phyloP scores from a whole-genome alignment of 2,113 vertebrate genomes.

The Megalops atlanticus region DNA sequence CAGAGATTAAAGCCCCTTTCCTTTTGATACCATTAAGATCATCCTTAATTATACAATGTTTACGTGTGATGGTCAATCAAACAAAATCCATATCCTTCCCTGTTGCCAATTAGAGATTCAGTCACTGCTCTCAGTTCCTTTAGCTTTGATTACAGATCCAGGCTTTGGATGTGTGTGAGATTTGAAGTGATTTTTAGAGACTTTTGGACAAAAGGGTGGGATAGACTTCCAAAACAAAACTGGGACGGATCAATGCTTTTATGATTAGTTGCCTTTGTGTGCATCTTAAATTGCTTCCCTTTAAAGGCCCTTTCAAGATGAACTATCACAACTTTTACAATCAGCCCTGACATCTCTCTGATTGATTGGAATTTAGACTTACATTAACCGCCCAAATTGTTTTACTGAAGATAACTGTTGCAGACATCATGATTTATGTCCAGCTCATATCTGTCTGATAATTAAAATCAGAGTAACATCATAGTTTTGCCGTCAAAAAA shows the following conservation, averaged over 20 bases:
- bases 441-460: no score
- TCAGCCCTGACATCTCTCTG: slow-evolving; percentile 48
- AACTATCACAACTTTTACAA: slow-evolving; percentile 36
- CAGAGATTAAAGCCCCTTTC: not conserved
- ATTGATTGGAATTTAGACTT: slow-evolving; percentile 35
- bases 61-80: slow-evolving; percentile 11
- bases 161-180: not conserved
- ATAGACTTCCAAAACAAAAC: slow-evolving; percentile 22
- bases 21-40: slow-evolving; percentile 7
- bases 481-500: no score
- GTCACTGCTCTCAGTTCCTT: not conserved
- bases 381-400: slow-evolving; percentile 18
- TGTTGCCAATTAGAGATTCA: not conserved
- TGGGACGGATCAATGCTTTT: slow-evolving; percentile 14
- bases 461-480: no score
- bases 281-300: slow-evolving; percentile 39
- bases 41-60: not conserved
- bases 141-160: slow-evolving; percentile 9
- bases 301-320: slow-evolving; percentile 38
- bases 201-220: slow-evolving; percentile 4
- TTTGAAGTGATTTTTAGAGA: slow-evolving; percentile 3
- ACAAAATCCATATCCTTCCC: not conserved
- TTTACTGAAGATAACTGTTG: not conserved
- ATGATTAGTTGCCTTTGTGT: slow-evolving; percentile 37
- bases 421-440: not conserved